Conservation (phyloP, 2,113 vertebrate species). For the Phyllopteryx taeniolatus region DNA sequence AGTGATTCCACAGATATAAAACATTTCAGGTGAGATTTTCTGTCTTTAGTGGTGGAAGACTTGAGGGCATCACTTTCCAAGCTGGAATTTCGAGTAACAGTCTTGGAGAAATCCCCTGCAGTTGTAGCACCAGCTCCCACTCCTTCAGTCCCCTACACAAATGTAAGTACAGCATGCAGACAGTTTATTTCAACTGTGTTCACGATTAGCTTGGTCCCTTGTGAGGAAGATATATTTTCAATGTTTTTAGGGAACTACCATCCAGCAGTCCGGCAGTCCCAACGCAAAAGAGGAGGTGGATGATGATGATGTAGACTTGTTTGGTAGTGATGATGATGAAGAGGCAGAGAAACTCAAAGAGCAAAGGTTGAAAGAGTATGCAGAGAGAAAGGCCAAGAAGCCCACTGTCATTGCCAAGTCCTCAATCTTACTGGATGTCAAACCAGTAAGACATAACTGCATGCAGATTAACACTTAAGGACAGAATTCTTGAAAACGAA, state of each 20-base stretch:
- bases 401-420: slow-evolving; percentile 88
- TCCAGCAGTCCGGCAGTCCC: slow-evolving; percentile 36
- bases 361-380: slow-evolving; percentile 84
- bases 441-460: slow-evolving; percentile 78
- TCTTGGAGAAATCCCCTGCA: slow-evolving; percentile 79
- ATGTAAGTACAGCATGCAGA: slow-evolving; percentile 61
- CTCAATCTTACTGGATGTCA: slow-evolving; percentile 93
- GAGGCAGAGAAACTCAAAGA: slow-evolving; percentile 85
- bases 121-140: slow-evolving; percentile 23
- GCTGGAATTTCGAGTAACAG: slow-evolving; percentile 78
- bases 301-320: slow-evolving; percentile 84
- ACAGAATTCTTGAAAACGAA: too few relatives aligned
- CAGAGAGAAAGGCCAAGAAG: slow-evolving; percentile 87
- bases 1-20: neutral
- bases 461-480: neutral
- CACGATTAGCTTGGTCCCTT: neutral
- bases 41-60: slow-evolving; percentile 79
- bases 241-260: slow-evolving; percentile 47
- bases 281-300: slow-evolving; percentile 43
- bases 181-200: neutral
- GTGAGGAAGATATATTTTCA: neutral
- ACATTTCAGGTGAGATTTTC: neutral
- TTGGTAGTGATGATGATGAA: slow-evolving; percentile 86
- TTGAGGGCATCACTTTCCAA: slow-evolving; percentile 82
- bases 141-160: slow-evolving; percentile 65